Conservation (phyloP, 2,797 vertebrate species). For the Cossypha dichroa region DNA sequence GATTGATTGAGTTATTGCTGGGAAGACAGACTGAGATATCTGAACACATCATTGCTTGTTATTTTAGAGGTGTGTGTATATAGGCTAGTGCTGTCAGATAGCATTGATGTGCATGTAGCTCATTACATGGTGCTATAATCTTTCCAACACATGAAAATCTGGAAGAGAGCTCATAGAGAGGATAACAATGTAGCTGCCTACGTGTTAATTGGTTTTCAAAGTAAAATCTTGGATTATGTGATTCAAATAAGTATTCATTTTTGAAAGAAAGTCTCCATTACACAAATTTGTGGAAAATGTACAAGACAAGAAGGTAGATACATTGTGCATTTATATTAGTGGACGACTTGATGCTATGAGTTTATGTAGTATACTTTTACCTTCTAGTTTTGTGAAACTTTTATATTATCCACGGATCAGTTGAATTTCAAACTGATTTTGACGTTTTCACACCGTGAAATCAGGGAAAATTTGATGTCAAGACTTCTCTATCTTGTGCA, state of each 20-base stretch:
- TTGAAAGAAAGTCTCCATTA: background rate
- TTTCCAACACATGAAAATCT: background rate
- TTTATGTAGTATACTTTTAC: background rate
- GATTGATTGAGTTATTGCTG: background rate
- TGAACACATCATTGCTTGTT: background rate
- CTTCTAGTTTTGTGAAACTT: background rate
- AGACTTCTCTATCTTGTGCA: background rate
- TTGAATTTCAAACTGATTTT: background rate
- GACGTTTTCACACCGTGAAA: background rate
- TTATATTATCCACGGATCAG: background rate
- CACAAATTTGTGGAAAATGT: background rate
- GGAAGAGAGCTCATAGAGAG: background rate
- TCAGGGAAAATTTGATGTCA: background rate
- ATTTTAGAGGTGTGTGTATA: background rate
- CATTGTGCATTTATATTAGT: accelerated
- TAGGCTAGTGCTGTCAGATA: background rate
- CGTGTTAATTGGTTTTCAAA: background rate
- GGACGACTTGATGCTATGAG: background rate
- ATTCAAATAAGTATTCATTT: background rate
- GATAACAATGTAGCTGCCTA: background rate
- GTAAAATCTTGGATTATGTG: background rate
- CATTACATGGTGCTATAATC: background rate
- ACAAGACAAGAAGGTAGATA: background rate
- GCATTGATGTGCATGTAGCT: background rate
- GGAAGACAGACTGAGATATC: background rate